Percentiles rank a stretch among this genome's conserved stretches.
Evolutionary conservation across 64 coral and sea anemone genomes (phyloP).

Genomic region (Actinia tenebrosa): DNA sequence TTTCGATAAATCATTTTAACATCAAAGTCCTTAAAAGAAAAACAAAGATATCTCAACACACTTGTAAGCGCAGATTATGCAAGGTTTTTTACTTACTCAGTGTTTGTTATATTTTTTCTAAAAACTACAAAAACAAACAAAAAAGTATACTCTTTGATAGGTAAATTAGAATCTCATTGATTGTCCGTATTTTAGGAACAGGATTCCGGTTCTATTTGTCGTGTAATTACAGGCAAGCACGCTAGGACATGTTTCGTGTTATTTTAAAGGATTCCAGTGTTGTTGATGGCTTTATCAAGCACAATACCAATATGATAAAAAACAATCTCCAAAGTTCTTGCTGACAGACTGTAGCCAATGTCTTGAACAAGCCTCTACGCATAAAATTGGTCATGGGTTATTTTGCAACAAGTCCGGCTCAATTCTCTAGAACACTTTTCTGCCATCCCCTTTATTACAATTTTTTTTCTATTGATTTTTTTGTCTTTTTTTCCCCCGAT

Average conservation of each 20-base stretch:
- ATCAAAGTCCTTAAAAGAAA: neutral
- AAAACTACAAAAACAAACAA: neutral
- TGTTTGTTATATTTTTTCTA: neutral
- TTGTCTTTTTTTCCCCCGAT: too few relatives aligned
- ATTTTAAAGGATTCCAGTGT: neutral
- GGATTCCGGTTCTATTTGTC: neutral
- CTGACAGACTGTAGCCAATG: neutral
- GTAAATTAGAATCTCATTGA: neutral
- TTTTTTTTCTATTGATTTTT: neutral
- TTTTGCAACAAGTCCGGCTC: neutral
- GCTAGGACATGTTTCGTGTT: neutral
- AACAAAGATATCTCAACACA: neutral
- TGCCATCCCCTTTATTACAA: neutral
- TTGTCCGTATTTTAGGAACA: neutral
- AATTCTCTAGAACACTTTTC: neutral
- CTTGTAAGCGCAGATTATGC: neutral
- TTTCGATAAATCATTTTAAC: neutral
- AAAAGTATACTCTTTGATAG: neutral
- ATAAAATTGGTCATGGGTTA: neutral
- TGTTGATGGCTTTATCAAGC: neutral
- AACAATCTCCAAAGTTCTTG: neutral
- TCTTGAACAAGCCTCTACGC: neutral
- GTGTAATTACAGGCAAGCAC: neutral
- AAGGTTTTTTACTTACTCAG: neutral
- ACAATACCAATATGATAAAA: neutral